Evolutionary conservation across 2,888 invertebrate species (phyloP).

Genomic region (Seladonia tumulorum): DNA sequence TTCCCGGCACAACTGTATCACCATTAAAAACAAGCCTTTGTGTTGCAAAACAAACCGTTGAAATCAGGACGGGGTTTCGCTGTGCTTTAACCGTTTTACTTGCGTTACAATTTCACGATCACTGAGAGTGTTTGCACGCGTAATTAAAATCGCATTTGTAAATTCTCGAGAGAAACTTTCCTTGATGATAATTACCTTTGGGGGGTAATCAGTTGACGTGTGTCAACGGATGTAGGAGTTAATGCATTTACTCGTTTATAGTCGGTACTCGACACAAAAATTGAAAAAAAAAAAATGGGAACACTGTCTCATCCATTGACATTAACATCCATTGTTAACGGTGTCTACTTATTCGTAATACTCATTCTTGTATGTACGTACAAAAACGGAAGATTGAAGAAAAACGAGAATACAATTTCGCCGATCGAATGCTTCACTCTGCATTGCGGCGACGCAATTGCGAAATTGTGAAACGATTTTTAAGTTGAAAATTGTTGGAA

Average conservation of each 20-base stretch:
- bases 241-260: neutral
- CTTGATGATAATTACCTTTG: neutral
- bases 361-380: neutral
- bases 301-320: neutral
- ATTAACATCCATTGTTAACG: neutral
- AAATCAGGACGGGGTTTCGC: neutral
- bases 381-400: neutral
- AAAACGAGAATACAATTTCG: no score
- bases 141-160: neutral
- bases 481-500: neutral
- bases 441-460: no score
- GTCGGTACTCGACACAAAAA: neutral
- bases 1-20: neutral
- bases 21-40: neutral
- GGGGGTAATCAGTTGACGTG: neutral
- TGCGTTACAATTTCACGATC: neutral
- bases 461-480: no score
- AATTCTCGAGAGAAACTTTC: neutral
- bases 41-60: neutral
- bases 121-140: neutral
- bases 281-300: no score
- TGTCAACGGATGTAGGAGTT: neutral
- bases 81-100: neutral
- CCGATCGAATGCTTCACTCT: no score
- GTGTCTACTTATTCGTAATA: neutral